phyloP scores from a whole-genome alignment of 2,888 invertebrate species.

The Chironomus tentans region DNA sequence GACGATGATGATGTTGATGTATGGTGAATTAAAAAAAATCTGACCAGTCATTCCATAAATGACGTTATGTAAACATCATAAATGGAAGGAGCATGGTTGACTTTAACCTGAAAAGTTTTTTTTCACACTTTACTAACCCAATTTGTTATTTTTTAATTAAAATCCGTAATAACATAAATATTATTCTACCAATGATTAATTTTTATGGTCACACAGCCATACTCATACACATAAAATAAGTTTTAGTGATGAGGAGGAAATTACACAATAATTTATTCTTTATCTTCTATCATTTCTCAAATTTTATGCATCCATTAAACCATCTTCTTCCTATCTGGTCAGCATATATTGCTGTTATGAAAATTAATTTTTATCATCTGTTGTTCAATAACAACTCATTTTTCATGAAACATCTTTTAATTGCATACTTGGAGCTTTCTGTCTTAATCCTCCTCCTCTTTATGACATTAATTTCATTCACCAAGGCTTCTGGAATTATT shows the following conservation, averaged over 20 bases:
- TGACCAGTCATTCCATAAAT: not conserved
- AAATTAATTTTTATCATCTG: not conserved
- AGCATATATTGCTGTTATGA: not conserved
- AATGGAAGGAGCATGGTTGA: too few species aligned
- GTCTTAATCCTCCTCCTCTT: not conserved
- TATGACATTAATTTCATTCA: not conserved
- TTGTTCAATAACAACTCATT: not conserved
- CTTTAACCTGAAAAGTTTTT: too few species aligned
- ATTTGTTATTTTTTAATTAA: not conserved
- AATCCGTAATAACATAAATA: not conserved
- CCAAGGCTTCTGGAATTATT: not conserved
- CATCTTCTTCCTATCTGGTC: not conserved
- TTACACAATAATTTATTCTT: not conserved
- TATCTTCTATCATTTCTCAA: not conserved
- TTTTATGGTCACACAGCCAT: too few species aligned
- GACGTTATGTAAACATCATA: not conserved
- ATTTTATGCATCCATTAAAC: not conserved
- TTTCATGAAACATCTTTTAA: slow-evolving; percentile 19
- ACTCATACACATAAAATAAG: not conserved
- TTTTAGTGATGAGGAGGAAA: not conserved
- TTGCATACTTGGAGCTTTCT: slow-evolving; percentile 17
- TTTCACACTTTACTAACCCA: too few species aligned
- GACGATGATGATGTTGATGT: too few species aligned
- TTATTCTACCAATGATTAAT: too few species aligned
- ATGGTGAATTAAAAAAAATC: not conserved